Evolutionary conservation across 1,140 invertebrate species (phyloP), one percentile per base, ranked within the genome.

Genomic region (Pseudobourletiella spinata): DNA sequence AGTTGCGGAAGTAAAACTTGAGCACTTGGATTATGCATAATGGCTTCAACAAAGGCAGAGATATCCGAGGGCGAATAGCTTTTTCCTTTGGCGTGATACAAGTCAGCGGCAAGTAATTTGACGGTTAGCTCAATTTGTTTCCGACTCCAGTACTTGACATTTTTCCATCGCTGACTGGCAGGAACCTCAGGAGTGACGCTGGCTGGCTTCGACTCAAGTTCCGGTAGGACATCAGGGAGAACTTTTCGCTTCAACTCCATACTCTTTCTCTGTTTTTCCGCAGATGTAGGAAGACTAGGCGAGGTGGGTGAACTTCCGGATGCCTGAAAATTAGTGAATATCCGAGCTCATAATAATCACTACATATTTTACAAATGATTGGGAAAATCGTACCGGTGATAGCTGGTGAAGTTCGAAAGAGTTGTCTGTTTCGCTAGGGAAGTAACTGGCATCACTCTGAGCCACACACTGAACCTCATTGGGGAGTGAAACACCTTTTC

Each of bases 91-190:
- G 52, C 35, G 15, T 52, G 46, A 42, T 65, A 48, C 18, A 68
- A 29, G 24, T 60, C 63, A 22, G 51, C 26, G 2, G 57, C 57
- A 16, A 68, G n/a, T 1, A 20, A n/a, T 44, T 65, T 62, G 14
- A 68, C 32, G 4, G 48, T 43, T 14, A 32, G 51, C n/a, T 68
- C 66, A 50, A 68, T 65, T 43, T 64, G 66, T 14, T 57, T 62
- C 39, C 66, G 22, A 48, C 66, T 68, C 66, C 66, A 68, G 14
- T 29, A 60, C 60, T 68, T 68, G 22, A 63, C 50, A 24, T 65
- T 39, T 16, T 57, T 29, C 63, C 66, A 68, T 11, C 52, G 30
- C 52, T 64, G 57, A 48, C 61, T 64, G 18, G 35, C 66, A 2
- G 64, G 56, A 18, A 66, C 46, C 11, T n/a, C n/a, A n/a, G n/a